phyloP scores from a whole-genome alignment of 1,140 invertebrate genomes.

The Drosophila bocki region DNA sequence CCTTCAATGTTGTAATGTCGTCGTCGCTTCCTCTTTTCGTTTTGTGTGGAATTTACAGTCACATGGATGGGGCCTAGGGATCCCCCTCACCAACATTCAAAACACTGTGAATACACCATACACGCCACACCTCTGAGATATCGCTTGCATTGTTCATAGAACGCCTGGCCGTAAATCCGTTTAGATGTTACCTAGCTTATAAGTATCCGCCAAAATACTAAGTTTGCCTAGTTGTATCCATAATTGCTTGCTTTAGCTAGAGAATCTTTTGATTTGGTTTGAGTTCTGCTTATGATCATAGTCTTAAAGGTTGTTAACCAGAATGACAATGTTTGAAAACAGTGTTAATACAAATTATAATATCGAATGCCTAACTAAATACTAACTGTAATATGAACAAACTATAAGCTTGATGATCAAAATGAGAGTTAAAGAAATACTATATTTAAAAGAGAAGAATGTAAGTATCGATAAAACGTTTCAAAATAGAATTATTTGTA shows the following conservation, averaged over 20 bases:
- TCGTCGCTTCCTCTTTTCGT: constrained; percentile 57
- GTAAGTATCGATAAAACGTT: background rate
- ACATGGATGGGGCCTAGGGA: background rate
- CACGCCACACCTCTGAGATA: constrained; percentile 18
- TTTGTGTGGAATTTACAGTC: constrained; percentile 26
- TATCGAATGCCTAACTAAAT: constrained; percentile 71
- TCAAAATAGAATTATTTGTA: background rate
- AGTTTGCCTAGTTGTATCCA: constrained; percentile 30
- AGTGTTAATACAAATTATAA: constrained; percentile 47
- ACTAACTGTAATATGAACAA: constrained; percentile 29
- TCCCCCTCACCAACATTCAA: constrained; percentile 12
- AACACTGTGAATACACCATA: constrained; percentile 50
- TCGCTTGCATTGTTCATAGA: constrained; percentile 55
- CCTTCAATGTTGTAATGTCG: constrained; percentile 62
- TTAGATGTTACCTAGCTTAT: constrained; percentile 28
- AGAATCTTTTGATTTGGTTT: constrained; percentile 49
- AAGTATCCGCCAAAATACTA: constrained; percentile 16
- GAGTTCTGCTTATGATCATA: constrained; percentile 43
- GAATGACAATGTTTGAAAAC: constrained; percentile 43
- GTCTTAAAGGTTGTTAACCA: constrained; percentile 10
- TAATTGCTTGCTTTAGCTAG: constrained; percentile 63
- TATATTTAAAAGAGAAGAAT: background rate
- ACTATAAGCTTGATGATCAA: constrained; percentile 61
- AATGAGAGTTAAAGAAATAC: background rate
- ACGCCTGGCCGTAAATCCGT: constrained; percentile 32